Base-by-base conservation (phyloP, 2,888 invertebrate genomes). In the Xanthorhoe designata region DNA sequence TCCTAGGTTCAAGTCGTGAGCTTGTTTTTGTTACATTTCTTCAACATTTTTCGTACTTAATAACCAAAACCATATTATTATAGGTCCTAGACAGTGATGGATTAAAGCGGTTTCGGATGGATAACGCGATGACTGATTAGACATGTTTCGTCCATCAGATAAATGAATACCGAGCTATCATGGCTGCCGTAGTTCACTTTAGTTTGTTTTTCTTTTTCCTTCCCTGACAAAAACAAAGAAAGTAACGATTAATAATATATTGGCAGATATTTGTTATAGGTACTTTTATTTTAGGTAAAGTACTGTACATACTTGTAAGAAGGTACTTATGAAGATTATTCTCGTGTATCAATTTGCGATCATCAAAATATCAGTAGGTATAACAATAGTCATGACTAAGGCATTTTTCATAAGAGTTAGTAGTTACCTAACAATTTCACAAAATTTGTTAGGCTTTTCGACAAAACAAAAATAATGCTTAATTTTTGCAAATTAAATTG, bases 121-220 rank as follows among this genome's bases (percentile, higher is more conserved):
- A 38, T 59, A 54, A 58, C 56, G 29, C 64, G 64, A 66, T 55
- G 70, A 55, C 49, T 49, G 69, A 62, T 55, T 59, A 47, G 66
- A 66, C 68, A 64, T 61, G 64, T 59, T 61, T 68, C 61, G 32
- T 38, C 66, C 68, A 72, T 72, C 70, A 65, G 62, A 66, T 67
- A 66, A 68, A 68, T 72, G 59, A 67, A 70, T 68, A 62, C 54
- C 49, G 55, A 45, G 29, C 64, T 54, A 53, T 53, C 45, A 32
- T n/a, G 18, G n/a, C 50, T 32, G 32, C 32, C 32, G 32, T 4
- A 52, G 35, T 52, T 45, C 58, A 2, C 7, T 58, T 53, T 32
- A 35, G 18, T 19, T 47, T 52, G 19, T 52, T 64, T 38, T 42
- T 15, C 24, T 49, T 29, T 45, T 52, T 42, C 51, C 7, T 47